Percentiles rank a stretch among this genome's conserved stretches.
Evolutionary conservation across 2,113 vertebrate genomes (phyloP).

Genomic region (Pleuronectes platessa): DNA sequence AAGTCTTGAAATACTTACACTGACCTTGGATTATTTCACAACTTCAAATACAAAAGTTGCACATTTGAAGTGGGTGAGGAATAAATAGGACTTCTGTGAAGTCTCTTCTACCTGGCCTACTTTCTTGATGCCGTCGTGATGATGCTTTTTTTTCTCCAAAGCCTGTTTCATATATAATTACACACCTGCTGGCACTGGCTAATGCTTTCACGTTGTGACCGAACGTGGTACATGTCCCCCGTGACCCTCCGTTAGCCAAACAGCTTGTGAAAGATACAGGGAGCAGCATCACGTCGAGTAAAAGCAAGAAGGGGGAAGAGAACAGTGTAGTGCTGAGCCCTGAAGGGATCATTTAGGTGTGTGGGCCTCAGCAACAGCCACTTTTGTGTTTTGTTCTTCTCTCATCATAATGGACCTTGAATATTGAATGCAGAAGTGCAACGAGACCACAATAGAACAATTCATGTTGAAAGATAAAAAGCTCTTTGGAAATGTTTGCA

Average conservation of each 20-base stretch:
- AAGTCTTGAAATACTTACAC: slow-evolving; percentile 64
- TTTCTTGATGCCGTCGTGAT: slow-evolving; percentile 55
- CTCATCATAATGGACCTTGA: slow-evolving; percentile 36
- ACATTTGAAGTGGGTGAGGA: slow-evolving; percentile 63
- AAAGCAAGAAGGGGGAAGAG: slow-evolving; percentile 39
- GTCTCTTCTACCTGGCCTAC: slow-evolving; percentile 62
- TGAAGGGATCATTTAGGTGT: slow-evolving; percentile 45
- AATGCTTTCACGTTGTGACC: slow-evolving; percentile 67
- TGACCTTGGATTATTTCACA: slow-evolving; percentile 64
- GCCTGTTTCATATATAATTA: slow-evolving; percentile 76
- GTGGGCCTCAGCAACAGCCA: slow-evolving; percentile 10
- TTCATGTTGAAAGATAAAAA: not conserved
- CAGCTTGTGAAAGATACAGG: slow-evolving; percentile 69
- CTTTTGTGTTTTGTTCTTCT: slow-evolving; percentile 34
- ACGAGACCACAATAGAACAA: slow-evolving; percentile 12
- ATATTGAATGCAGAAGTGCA: slow-evolving; percentile 33
- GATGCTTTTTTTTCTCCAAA: slow-evolving; percentile 53
- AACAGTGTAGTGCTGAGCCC: slow-evolving; percentile 25
- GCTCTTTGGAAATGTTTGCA: slow-evolving; percentile 23
- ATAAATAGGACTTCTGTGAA: slow-evolving; percentile 76
- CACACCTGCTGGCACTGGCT: slow-evolving; percentile 70
- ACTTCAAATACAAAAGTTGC: slow-evolving; percentile 66
- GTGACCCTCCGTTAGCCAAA: slow-evolving; percentile 70
- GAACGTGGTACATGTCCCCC: slow-evolving; percentile 64
- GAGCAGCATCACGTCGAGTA: slow-evolving; percentile 44